phyloP scores from a whole-genome alignment of 2,113 vertebrate genomes.

The Etheostoma spectabile region DNA sequence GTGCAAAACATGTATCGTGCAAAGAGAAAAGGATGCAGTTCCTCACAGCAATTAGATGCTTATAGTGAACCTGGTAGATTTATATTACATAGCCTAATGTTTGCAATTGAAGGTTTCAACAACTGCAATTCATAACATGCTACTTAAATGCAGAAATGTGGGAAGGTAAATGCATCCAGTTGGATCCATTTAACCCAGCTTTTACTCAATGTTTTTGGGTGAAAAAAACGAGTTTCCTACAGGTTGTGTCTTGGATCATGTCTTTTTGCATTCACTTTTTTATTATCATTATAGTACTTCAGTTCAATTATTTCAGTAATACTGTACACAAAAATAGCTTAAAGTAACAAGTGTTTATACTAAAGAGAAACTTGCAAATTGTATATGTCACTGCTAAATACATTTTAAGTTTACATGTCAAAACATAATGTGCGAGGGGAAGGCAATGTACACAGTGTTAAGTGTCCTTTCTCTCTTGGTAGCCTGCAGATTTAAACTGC shows the following conservation, averaged over 20 bases:
- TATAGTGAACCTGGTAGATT: not conserved
- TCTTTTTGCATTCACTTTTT: not conserved
- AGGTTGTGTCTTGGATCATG: not conserved
- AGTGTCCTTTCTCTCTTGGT: not conserved
- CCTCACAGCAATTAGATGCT: not conserved
- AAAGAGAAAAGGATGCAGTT: not conserved
- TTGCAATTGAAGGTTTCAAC: not conserved
- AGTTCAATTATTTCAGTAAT: not conserved
- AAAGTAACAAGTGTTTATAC: not conserved
- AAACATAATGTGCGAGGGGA: not conserved
- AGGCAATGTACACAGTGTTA: not conserved
- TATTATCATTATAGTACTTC: not conserved
- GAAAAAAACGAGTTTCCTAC: not conserved
- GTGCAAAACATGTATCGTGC: not conserved
- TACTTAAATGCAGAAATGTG: not conserved
- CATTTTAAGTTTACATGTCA: not conserved
- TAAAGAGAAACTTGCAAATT: not conserved
- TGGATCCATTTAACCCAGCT: not conserved
- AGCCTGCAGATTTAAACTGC: not conserved
- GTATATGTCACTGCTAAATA: not conserved
- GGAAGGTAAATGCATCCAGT: not conserved
- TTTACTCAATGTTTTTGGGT: not conserved
- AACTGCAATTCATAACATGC: not conserved
- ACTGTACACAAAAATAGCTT: not conserved
- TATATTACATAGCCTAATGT: not conserved